A percentile compares a stretch with the other conserved stretches of the same genome.
phyloP scores from a whole-genome alignment of 2,888 invertebrate genomes.

The Mimumesa dahlbomi region DNA sequence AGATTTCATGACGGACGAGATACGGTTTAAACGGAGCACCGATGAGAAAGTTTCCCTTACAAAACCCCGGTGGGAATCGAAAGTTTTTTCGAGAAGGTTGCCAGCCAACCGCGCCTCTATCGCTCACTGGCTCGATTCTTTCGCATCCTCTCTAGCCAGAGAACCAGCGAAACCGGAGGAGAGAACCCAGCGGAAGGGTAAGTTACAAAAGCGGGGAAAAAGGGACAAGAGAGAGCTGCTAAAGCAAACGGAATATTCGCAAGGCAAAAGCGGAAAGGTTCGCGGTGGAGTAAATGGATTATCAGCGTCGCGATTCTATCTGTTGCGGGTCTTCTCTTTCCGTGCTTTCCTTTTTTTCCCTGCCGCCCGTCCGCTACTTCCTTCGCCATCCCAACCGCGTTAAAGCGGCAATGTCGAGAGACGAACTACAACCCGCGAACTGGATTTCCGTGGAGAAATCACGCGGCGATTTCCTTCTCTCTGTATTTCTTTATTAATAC shows the following conservation, averaged over 20 bases:
- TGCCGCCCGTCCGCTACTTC: neutral
- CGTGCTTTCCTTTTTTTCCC: neutral
- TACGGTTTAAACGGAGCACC: neutral
- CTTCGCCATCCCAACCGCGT: no score
- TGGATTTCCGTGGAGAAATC: conserved; percentile 20
- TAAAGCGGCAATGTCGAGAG: conserved; percentile 3
- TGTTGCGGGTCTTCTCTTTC: conserved; percentile 44
- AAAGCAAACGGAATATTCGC: conserved; percentile 16
- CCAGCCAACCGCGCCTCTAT: no score
- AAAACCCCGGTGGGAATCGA: no score
- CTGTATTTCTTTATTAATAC: conserved; percentile 6
- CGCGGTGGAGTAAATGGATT: conserved; percentile 55
- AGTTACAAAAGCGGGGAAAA: neutral
- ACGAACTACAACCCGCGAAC: conserved; percentile 1
- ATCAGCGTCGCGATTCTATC: conserved; percentile 53
- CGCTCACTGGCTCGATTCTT: no score
- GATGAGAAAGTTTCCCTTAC: no score
- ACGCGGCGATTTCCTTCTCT: neutral
- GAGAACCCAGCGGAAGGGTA: no score
- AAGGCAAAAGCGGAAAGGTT: conserved; percentile 35
- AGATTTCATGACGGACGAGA: no score
- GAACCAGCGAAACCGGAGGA: no score
- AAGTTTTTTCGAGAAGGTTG: no score
- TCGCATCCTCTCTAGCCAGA: no score
- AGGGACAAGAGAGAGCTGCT: neutral